Base-by-base conservation (phyloP, 2,797 vertebrate species). In the Lindbergichthys nudifrons region DNA sequence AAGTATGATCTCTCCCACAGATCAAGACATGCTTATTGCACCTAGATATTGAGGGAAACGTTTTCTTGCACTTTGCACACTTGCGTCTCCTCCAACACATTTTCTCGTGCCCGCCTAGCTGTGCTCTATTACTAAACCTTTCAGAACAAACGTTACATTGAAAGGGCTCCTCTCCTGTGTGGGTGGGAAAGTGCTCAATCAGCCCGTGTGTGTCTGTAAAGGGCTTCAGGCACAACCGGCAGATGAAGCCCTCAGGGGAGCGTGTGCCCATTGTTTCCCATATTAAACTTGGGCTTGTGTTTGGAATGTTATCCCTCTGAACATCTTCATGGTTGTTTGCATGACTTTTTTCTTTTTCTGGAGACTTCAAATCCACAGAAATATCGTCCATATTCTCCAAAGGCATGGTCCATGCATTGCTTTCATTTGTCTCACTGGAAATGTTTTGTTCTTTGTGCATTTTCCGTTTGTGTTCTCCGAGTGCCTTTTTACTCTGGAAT, bases 101-200 rank as follows among this genome's bases (percentile, higher is more conserved):
- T 30, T 67, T 80, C 23, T 0, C 70, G 64, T 84, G 87, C 0
- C 3, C 0, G 18, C 9, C 46, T 3, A 71, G 21, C 21, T 79
- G 26, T 0, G 54, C 10, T 3, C 2, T 8, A 57, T 16, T 53
- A 41, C 46, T 32, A 81, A 88, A 88, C 10, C 0, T 56, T 56
- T 19, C 30, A 1, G 21, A 4, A 54, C 88, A 92, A 5, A 0
- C 1, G 1, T 69, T 19, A 56, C 90, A 88, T 10, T 13, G 45
- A 3, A 76, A 0, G 1, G 79, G 81, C 62, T n/a, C 88, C 36
- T 90, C 88, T 21, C 82, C 76, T 2, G 84, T 80, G 82, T 90
- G 87, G 13, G 67, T 65, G 51, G 53, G 36, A 26, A 63, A 56
- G 56, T 92, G 89, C 60, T 85, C 53, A 12, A 66, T 52, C 36